A percentile compares a stretch with the other conserved stretches of the same genome.
Conservation (phyloP, 2,888 invertebrate species). For the Orthonychiurus folsomi region DNA sequence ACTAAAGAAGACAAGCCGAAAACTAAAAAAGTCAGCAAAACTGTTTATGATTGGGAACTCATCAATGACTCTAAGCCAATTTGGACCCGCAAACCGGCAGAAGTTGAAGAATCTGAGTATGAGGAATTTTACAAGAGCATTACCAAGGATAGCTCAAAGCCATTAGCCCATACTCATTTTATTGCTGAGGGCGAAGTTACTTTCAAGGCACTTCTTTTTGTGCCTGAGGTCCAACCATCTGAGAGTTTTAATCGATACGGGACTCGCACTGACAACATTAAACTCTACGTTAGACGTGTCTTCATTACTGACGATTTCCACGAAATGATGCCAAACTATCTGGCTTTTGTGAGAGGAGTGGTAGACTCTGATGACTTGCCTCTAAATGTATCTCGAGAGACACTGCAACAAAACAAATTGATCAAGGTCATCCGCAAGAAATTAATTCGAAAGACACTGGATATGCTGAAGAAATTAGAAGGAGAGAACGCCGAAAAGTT, state of each 20-base stretch:
- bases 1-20: slow-evolving; percentile 61
- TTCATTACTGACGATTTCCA: slow-evolving; percentile 99
- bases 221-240: slow-evolving; percentile 80
- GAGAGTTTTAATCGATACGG: slow-evolving; percentile 96
- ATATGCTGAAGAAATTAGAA: slow-evolving; percentile 94
- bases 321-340: slow-evolving; percentile 97
- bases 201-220: slow-evolving; percentile 90
- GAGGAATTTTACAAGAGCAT: slow-evolving; percentile 89
- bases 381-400: slow-evolving; percentile 94
- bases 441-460: slow-evolving; percentile 88
- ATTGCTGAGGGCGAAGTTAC: slow-evolving; percentile 98
- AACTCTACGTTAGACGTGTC: slow-evolving; percentile 92
- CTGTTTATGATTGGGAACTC: slow-evolving; percentile 95
- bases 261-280: slow-evolving; percentile 86
- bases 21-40: slow-evolving; percentile 83
- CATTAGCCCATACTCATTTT: slow-evolving; percentile 84
- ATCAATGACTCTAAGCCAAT: slow-evolving; percentile 92
- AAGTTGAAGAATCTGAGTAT: slow-evolving; percentile 83
- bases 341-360: slow-evolving; percentile 89
- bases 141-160: slow-evolving; percentile 77
- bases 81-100: slow-evolving; percentile 86
- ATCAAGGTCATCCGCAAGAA: slow-evolving; percentile 98
- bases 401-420: slow-evolving; percentile 95
- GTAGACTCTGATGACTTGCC: slow-evolving; percentile 99
- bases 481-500: slow-evolving; percentile 82